These are phyloP conservation scores for Anticlea derivata DNA, from an alignment of 2,888 invertebrate species.

Conservation along the genomic window DNA sequence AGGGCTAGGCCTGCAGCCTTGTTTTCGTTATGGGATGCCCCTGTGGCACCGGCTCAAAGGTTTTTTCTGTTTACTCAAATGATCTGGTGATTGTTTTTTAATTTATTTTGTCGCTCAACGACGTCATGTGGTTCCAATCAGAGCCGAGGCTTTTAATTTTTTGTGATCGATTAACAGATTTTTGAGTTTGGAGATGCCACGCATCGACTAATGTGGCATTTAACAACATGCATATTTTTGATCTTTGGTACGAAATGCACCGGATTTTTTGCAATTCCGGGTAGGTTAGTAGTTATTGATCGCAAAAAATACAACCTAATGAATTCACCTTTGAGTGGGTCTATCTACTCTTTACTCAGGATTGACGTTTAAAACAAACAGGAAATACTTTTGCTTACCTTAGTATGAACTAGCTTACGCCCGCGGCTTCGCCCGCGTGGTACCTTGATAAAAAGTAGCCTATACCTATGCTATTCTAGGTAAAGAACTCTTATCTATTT, in stretches of 20 bases:
- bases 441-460: too few relatives aligned
- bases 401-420: too few relatives aligned
- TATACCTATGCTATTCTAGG: too few relatives aligned
- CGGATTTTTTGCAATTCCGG: neutral
- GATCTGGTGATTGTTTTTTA: slow-evolving; percentile 83
- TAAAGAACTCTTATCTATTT: too few relatives aligned
- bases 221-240: slow-evolving; percentile 21
- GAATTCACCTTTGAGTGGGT: too few relatives aligned
- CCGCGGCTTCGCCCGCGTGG: too few relatives aligned
- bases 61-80: slow-evolving; percentile 81
- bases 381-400: too few relatives aligned
- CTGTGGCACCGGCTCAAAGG: slow-evolving; percentile 63
- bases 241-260: neutral
- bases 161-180: slow-evolving; percentile 55
- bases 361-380: too few relatives aligned
- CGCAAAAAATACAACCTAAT: neutral
- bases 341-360: too few relatives aligned
- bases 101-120: slow-evolving; percentile 75
- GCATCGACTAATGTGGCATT: slow-evolving; percentile 27
- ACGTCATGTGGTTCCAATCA: slow-evolving; percentile 83
- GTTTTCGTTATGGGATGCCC: slow-evolving; percentile 56
- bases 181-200: slow-evolving; percentile 39
- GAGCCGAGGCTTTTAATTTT: slow-evolving; percentile 68
- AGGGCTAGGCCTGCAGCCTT: slow-evolving; percentile 49
- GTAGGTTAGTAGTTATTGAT: neutral